These are phyloP conservation scores for Pogona vitticeps DNA, from an alignment of 2,113 vertebrate species.

Conservation along the genomic window DNA sequence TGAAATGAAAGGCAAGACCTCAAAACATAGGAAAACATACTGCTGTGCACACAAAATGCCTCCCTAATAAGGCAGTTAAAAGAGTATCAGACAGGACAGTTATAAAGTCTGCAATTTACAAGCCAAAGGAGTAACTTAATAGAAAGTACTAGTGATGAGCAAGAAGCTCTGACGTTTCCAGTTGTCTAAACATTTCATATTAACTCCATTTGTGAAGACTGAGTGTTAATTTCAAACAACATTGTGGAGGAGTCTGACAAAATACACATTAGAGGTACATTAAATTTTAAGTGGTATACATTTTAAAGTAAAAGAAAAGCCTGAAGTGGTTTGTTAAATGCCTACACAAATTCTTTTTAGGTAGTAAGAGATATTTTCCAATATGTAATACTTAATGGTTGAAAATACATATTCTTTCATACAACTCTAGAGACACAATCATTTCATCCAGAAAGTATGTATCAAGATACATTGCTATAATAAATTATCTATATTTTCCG, in stretches of 20 bases:
- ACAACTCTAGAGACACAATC: constrained; percentile 38
- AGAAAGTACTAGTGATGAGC: neutral
- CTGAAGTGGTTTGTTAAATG: constrained; percentile 63
- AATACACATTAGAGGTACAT: constrained; percentile 47
- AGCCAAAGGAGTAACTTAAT: neutral
- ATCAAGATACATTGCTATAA: constrained; percentile 56
- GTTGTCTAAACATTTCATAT: constrained; percentile 10
- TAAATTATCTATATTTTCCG: constrained; percentile 52
- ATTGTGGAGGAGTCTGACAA: constrained; percentile 46
- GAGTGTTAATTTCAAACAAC: constrained; percentile 58
- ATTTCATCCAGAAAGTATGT: constrained; percentile 63
- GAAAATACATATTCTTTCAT: constrained; percentile 43
- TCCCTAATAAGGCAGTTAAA: neutral
- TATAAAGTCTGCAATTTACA: neutral
- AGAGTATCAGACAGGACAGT: neutral
- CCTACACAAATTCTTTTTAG: constrained; percentile 56
- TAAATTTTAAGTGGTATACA: constrained; percentile 53
- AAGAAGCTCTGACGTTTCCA: neutral
- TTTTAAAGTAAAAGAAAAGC: constrained; percentile 52
- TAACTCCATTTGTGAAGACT: constrained; percentile 24
- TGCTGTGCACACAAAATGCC: neutral
- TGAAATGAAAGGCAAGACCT: too few relatives aligned
- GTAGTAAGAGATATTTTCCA: constrained; percentile 71
- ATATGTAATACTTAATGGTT: constrained; percentile 38
- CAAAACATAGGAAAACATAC: neutral